Evolutionary conservation across 2,797 vertebrate genomes (phyloP).

Genomic region (Hylomyscus alleni): DNA sequence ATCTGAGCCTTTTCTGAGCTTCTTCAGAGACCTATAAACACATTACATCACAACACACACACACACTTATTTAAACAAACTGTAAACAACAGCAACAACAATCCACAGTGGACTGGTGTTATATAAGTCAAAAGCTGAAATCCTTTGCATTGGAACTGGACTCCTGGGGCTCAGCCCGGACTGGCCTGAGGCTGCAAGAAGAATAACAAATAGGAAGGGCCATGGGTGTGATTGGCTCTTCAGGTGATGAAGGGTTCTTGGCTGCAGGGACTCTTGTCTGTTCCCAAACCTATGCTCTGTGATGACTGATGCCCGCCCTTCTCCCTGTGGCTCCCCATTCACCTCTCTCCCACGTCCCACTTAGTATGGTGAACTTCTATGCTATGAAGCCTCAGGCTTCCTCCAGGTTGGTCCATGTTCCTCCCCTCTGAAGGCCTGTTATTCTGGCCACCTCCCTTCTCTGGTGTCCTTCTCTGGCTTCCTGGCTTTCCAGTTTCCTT

Average conservation of each 20-base stretch:
- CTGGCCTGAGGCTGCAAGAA: background rate
- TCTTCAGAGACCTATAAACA: background rate
- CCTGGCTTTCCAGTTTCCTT: background rate
- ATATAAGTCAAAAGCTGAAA: background rate
- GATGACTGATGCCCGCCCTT: background rate
- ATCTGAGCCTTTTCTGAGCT: background rate
- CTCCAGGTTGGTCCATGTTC: background rate
- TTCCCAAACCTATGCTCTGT: background rate
- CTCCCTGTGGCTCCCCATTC: background rate
- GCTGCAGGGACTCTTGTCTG: background rate
- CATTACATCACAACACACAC: background rate
- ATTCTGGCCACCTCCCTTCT: fast-evolving
- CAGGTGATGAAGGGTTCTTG: background rate
- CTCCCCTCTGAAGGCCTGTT: background rate
- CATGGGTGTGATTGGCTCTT: fast-evolving
- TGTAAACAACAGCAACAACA: background rate
- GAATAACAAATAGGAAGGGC: background rate
- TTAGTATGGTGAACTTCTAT: background rate
- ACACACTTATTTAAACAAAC: background rate
- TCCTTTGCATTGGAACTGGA: slow-evolving; percentile 45
- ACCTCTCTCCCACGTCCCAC: too few relatives aligned
- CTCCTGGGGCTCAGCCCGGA: slow-evolving; percentile 47
- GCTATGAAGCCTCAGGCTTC: background rate
- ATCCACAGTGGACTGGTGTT: background rate
- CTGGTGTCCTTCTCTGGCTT: background rate